These are phyloP conservation scores for Danaus melanippus DNA, from an alignment of 1,140 invertebrate species.

Conservation along the genomic window DNA sequence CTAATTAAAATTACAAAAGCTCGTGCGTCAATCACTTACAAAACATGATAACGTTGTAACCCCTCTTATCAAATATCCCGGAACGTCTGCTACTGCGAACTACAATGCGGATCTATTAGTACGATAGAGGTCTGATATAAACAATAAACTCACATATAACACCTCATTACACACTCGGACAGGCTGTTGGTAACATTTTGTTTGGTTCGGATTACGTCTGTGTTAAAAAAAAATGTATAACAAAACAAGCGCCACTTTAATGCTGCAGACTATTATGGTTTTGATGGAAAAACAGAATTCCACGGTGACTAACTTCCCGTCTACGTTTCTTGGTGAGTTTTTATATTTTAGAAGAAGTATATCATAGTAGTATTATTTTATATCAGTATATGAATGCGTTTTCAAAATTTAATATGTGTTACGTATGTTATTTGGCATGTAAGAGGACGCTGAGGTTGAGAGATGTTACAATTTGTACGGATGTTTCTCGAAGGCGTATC, in stretches of 20 bases:
- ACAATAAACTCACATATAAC: slow-evolving; percentile 27
- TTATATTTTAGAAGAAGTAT: slow-evolving; percentile 12
- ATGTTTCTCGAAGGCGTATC: slow-evolving; percentile 86
- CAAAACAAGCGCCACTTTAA: slow-evolving; percentile 60
- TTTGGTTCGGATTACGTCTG: slow-evolving; percentile 14
- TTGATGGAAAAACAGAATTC: slow-evolving; percentile 64
- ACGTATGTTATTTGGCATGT: slow-evolving; percentile 21
- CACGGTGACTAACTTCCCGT: slow-evolving; percentile 50
- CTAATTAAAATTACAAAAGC: slow-evolving; percentile 3
- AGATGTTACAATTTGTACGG: slow-evolving; percentile 85
- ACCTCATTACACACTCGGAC: slow-evolving; percentile 37
- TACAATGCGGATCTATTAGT: slow-evolving; percentile 51
- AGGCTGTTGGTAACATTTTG: slow-evolving; percentile 30
- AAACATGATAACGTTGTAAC: slow-evolving; percentile 64
- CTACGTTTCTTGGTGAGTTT: slow-evolving; percentile 48
- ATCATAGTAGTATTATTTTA: no score
- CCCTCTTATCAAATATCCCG: slow-evolving; percentile 65
- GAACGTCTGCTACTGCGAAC: slow-evolving; percentile 66
- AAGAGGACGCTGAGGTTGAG: slow-evolving; percentile 54
- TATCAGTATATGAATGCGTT: background rate
- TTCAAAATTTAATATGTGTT: slow-evolving; percentile 11
- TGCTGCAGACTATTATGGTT: slow-evolving; percentile 69
- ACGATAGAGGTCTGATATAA: slow-evolving; percentile 43
- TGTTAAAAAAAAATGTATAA: slow-evolving; percentile 44
- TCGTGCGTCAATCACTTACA: slow-evolving; percentile 64